Evolutionary conservation across 2,797 vertebrate species (phyloP).

Genomic region (Karalla daura): DNA sequence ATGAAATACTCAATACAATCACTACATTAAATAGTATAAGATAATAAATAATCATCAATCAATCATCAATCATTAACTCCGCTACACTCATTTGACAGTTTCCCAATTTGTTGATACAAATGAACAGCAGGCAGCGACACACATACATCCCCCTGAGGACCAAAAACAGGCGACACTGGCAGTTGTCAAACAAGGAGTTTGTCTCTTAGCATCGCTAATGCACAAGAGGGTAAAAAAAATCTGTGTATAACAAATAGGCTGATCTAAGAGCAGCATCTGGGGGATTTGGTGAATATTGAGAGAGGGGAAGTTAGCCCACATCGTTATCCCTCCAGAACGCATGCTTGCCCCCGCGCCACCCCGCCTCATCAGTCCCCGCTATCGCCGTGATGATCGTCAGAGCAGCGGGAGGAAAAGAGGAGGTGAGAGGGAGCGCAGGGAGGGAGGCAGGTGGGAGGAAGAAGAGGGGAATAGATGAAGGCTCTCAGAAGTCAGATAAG

Average conservation of each 20-base stretch:
- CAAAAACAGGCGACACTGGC: conserved; percentile 18
- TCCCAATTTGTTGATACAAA: conserved; percentile 22
- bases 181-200: conserved; percentile 27
- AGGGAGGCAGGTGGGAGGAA: conserved; percentile 36
- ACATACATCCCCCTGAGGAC: conserved; percentile 2
- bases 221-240: not conserved
- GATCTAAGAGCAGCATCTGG: conserved; percentile 64
- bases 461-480: conserved; percentile 16
- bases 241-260: conserved; percentile 67
- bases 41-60: no score
- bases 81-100: not conserved
- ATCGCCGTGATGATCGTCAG: conserved; percentile 54
- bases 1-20: no score
- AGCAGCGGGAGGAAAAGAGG: conserved; percentile 38
- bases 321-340: conserved; percentile 52
- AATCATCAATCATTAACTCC: no score
- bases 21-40: no score
- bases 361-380: conserved; percentile 46
- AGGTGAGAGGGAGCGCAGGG: conserved; percentile 21
- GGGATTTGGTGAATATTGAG: conserved; percentile 42
- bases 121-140: not conserved
- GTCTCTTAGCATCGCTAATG: conserved; percentile 25
- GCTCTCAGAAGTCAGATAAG: conserved; percentile 75
- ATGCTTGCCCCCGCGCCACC: conserved; percentile 8
- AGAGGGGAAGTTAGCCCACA: conserved; percentile 24